Base-by-base conservation (phyloP, 2,888 invertebrate species). In the Trachelus stipa region DNA sequence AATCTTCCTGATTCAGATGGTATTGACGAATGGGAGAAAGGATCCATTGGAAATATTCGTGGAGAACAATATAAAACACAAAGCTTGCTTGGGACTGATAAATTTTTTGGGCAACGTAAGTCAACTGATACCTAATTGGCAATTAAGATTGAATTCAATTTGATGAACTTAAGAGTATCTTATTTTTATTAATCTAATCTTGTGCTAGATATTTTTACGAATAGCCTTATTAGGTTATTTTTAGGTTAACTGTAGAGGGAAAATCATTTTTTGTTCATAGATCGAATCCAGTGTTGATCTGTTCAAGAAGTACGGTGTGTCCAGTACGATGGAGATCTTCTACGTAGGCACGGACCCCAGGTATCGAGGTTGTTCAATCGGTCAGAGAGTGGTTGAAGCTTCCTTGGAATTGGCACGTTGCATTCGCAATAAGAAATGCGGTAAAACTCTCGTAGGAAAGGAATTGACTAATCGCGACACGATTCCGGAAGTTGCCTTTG, bases 241-340 rank as follows among this genome's bases (percentile, higher is more conserved):
- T 69, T 12, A 15, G 37, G 37, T 37, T 37, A 15, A 56, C 1
- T 9, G 2, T 56, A 0, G 23, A 9, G 0, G 0, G 56, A 9
- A 71, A 11, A 1, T 34, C 3, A 31, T 33, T 30, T 3, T 15
- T 30, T 71, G 0, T 71, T 31, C 3, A 0, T 34, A 89, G 90
- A 76, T 88, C 56, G 87, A 89, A 78, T 85, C 84, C 6, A 85
- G 79, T 34, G 87, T 88, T 33, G 83, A 90, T 87, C 90, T 96
- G 0, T 95, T 95, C 88, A 92, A 94, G 78, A 92, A 93, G 89
- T 94, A 93, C 85, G 91, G 93, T 12, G 92, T 93, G 0, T 92
- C 94, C 75, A 94, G 94, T 85, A 92, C 94, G 0, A 87, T 95
- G 81, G 96, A 96, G 91, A 88, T 96, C 23, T 95, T 95, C 94